Evolutionary conservation across 1,140 invertebrate genomes (phyloP).

Genomic region (Papilio xuthus): DNA sequence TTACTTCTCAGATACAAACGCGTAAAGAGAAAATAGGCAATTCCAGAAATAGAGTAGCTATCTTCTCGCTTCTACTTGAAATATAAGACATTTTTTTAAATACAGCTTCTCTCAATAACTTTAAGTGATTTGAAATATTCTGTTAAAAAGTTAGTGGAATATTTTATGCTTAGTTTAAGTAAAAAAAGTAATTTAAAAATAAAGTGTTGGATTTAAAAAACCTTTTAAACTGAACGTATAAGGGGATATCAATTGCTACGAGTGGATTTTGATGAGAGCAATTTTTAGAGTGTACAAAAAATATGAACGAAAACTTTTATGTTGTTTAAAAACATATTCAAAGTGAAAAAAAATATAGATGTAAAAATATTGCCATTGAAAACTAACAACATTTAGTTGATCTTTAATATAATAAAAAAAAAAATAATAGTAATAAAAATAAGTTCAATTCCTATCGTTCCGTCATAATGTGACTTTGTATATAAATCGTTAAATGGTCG

Average conservation of each 20-base stretch:
- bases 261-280: not conserved
- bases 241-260: not conserved
- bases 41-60: conserved; percentile 23
- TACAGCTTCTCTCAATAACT: not conserved
- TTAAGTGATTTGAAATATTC: not conserved
- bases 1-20: conserved; percentile 31
- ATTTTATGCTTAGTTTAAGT: not conserved
- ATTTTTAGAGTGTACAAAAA: conserved; percentile 1
- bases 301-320: not conserved
- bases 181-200: no score
- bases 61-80: not conserved
- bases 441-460: no score
- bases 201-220: not conserved
- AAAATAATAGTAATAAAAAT: no score
- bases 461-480: not conserved
- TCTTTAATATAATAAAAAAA: no score
- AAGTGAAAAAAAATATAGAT: not conserved
- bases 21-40: conserved; percentile 34
- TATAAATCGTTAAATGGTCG: not conserved
- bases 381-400: not conserved
- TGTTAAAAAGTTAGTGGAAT: no score
- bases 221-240: not conserved
- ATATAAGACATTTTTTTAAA: not conserved
- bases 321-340: not conserved
- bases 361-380: no score